Evolutionary conservation across 2,113 vertebrate genomes (phyloP).

Genomic region (Camelus bactrianus): DNA sequence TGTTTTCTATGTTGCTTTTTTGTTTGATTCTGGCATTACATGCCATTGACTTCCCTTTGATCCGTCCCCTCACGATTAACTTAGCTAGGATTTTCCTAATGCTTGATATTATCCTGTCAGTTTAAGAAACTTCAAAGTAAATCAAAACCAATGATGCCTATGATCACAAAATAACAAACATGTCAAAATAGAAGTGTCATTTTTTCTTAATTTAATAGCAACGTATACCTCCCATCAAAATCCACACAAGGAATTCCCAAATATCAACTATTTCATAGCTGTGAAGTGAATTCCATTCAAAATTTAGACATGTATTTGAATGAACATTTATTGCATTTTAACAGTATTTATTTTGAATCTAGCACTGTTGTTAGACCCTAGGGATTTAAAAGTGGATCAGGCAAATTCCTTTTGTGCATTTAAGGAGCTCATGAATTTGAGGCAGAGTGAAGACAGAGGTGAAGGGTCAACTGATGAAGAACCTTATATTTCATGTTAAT

Average conservation of each 20-base stretch:
- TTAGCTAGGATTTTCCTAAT: conserved; percentile 48
- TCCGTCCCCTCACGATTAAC: conserved; percentile 61
- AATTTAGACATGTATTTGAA: conserved; percentile 1
- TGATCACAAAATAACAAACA: conserved; percentile 73
- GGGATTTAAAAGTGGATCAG: conserved; percentile 14
- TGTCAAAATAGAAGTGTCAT: conserved; percentile 49
- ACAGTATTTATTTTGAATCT: background rate
- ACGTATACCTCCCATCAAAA: conserved; percentile 43
- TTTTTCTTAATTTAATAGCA: conserved; percentile 55
- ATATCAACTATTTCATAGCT: background rate
- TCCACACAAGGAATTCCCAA: background rate
- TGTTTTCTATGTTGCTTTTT: conserved; percentile 47
- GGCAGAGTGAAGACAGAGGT: background rate
- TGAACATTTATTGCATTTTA: conserved; percentile 44
- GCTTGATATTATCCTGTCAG: conserved; percentile 69
- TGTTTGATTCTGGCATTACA: conserved; percentile 58
- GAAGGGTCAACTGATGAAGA: background rate
- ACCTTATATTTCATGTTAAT: conserved; percentile 27
- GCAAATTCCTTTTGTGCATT: background rate
- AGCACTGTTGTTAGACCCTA: background rate
- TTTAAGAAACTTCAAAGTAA: conserved; percentile 74
- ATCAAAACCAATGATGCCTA: conserved; percentile 51
- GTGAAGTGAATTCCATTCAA: background rate
- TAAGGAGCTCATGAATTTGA: conserved; percentile 34
- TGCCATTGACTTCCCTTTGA: conserved; percentile 71